Percentiles rank a stretch among this genome's conserved stretches.
Evolutionary conservation across 2,888 invertebrate genomes (phyloP).

Genomic region (Acanthosepion pharaonis): DNA sequence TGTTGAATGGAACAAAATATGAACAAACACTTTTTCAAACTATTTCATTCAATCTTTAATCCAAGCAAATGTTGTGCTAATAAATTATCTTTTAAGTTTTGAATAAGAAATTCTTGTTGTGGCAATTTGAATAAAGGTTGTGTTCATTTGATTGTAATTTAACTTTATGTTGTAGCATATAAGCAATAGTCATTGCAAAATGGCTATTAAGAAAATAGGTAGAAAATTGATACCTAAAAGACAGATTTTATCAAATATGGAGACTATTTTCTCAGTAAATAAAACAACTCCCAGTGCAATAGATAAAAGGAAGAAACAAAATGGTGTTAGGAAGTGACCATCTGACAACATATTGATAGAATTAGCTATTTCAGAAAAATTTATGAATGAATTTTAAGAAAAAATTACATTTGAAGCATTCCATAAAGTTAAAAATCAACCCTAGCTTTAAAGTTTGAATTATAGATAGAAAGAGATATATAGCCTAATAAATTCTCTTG

Average conservation of each 20-base stretch:
- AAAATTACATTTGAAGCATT: slow-evolving; percentile 9
- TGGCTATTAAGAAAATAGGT: not conserved
- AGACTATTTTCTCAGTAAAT: slow-evolving; percentile 11
- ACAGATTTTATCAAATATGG: not conserved
- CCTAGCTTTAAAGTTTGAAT: not conserved
- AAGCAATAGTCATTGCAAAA: not conserved
- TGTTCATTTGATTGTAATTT: not conserved
- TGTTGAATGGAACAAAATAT: not conserved
- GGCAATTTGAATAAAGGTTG: not conserved
- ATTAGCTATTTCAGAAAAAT: not conserved
- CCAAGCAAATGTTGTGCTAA: not conserved
- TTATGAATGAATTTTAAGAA: not conserved
- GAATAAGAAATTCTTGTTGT: slow-evolving; percentile 33
- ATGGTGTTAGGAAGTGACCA: not conserved
- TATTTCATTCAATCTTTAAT: not conserved
- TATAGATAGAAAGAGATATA: not conserved
- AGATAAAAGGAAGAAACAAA: not conserved
- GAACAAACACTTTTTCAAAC: not conserved
- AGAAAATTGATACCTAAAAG: slow-evolving; percentile 18
- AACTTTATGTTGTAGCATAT: not conserved
- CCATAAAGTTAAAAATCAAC: not conserved
- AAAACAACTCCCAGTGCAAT: not conserved
- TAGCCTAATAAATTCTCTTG: slow-evolving; percentile 11
- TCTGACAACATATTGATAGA: slow-evolving; percentile 11
- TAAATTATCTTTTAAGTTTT: not conserved